Conservation (phyloP, 2,888 invertebrate species). For the Actias luna region DNA sequence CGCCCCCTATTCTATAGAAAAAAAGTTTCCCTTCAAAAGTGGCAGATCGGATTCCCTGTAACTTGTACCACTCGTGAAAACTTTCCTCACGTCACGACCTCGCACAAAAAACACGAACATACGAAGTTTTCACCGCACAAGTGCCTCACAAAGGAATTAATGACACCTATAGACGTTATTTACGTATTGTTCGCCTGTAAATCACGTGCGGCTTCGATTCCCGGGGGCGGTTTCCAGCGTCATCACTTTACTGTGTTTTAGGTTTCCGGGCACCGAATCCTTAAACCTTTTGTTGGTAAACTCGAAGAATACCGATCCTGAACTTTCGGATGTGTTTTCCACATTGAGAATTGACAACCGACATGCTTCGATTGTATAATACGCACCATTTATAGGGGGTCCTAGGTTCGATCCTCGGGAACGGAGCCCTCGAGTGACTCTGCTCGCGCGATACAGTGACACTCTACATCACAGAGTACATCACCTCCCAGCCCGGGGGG, state of each 20-base stretch:
- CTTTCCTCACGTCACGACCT: conserved; percentile 23
- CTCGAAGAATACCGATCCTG: not conserved
- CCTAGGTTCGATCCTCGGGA: no score
- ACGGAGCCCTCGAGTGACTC: no score
- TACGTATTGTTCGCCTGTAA: conserved; percentile 17
- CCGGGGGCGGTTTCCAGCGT: not conserved
- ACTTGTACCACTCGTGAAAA: conserved; percentile 27
- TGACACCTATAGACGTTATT: conserved; percentile 14
- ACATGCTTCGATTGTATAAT: no score
- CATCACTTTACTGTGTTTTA: not conserved
- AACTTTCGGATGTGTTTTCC: not conserved
- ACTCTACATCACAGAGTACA: no score
- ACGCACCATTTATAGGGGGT: no score
- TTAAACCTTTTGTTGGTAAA: not conserved
- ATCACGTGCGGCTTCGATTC: conserved; percentile 8
- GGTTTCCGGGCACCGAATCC: conserved; percentile 2
- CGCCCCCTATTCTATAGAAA: no score
- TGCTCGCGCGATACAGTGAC: no score
- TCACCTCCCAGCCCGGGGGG: no score
- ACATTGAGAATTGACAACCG: no score
- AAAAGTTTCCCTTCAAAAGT: no score
- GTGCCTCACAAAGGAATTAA: conserved; percentile 24
- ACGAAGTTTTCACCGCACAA: conserved; percentile 33
- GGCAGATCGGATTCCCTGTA: not conserved
- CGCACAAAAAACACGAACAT: conserved; percentile 34